phyloP scores from a whole-genome alignment of 1,140 invertebrate genomes.

The Scylla paramamosain region DNA sequence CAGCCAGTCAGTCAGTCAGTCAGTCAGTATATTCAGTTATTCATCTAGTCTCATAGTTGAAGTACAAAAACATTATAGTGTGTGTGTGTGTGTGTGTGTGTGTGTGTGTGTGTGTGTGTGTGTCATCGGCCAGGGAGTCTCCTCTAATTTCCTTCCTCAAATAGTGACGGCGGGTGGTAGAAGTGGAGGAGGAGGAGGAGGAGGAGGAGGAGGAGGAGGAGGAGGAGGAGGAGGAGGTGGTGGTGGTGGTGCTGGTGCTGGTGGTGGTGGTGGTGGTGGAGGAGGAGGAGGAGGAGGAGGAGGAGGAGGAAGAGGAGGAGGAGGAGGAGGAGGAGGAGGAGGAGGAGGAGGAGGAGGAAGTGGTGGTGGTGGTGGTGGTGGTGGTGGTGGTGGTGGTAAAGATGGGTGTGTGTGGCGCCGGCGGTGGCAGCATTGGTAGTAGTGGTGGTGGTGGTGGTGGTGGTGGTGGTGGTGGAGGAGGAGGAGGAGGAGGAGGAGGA shows the following conservation, averaged over 20 bases:
- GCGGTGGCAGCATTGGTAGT: too few species aligned
- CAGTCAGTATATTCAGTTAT: too few species aligned
- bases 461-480: background rate
- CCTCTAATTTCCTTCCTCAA: background rate
- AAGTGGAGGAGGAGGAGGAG: slow-evolving; percentile 8
- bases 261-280: background rate
- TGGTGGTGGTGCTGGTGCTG: too few species aligned
- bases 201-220: background rate
- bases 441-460: too few species aligned
- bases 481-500: slow-evolving; percentile 1
- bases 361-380: too few species aligned
- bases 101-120: slow-evolving; percentile 20
- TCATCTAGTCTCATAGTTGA: too few species aligned
- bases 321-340: background rate
- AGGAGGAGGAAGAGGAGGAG: background rate
- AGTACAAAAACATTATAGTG: too few species aligned
- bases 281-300: background rate
- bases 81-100: slow-evolving; percentile 16
- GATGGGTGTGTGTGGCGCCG: too few species aligned
- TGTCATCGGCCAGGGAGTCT: background rate
- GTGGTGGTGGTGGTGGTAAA: too few species aligned
- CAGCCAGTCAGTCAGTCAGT: too few species aligned
- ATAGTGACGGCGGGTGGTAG: slow-evolving; percentile 17
- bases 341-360: background rate
- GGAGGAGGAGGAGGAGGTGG: background rate